A percentile compares a stretch with the other conserved stretches of the same genome.
Conservation (phyloP, 2,113 vertebrate species). For the Rhadina sibilatrix region DNA sequence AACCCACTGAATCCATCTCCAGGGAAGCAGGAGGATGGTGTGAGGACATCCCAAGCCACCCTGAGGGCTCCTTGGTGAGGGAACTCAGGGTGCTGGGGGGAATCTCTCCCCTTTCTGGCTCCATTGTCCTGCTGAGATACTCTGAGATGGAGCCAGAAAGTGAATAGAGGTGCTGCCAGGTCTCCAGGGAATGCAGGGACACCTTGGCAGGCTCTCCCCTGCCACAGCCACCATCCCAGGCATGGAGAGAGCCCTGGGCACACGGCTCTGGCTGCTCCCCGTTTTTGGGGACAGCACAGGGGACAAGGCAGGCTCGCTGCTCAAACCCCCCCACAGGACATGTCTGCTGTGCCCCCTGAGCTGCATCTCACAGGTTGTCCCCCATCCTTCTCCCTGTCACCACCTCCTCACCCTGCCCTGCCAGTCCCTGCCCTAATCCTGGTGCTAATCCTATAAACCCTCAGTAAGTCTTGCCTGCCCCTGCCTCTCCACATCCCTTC, state of each 20-base stretch:
- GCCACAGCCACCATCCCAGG: background rate
- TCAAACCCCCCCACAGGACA: background rate
- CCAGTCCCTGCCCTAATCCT: background rate
- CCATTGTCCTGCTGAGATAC: background rate
- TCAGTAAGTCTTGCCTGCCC: slow-evolving; percentile 15
- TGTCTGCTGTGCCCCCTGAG: background rate
- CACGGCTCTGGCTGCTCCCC: rapidly evolving
- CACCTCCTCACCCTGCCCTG: background rate
- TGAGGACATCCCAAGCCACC: background rate
- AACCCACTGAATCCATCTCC: background rate
- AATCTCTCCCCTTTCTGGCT: background rate
- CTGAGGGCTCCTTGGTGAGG: background rate
- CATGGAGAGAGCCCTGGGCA: rapidly evolving
- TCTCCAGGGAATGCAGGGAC: background rate
- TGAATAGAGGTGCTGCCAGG: background rate
- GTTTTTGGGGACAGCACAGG: background rate
- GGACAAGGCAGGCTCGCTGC: background rate
- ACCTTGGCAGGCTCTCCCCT: background rate
- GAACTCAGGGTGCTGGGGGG: rapidly evolving
- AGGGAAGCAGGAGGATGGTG: background rate
- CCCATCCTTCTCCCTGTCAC: background rate
- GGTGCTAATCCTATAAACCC: slow-evolving; percentile 47
- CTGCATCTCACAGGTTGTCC: rapidly evolving
- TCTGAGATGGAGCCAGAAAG: background rate
- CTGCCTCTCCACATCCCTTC: background rate